Percentiles rank a stretch among this genome's conserved stretches.
Conservation (phyloP, 2,888 invertebrate species). For the Lasioglossum marginatum region DNA sequence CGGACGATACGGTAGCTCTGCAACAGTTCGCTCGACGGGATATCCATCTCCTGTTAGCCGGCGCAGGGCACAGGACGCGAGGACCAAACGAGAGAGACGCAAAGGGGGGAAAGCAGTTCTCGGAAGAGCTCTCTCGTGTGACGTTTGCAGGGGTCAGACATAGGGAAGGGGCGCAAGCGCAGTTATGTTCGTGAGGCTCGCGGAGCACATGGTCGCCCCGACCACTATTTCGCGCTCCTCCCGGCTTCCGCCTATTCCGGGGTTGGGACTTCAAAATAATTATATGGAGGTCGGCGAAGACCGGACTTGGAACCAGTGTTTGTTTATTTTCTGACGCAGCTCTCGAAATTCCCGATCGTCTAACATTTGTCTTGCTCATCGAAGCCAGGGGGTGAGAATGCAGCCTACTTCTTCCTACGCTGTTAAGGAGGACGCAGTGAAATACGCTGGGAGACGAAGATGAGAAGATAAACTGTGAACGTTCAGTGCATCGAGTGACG, state of each 20-base stretch:
- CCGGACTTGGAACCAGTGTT: not conserved
- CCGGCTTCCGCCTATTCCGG: constrained; percentile 32
- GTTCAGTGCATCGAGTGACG: constrained; percentile 31
- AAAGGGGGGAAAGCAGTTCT: constrained; percentile 55
- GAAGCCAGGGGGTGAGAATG: not conserved
- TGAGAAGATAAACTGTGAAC: constrained; percentile 7
- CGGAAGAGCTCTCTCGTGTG: constrained; percentile 48
- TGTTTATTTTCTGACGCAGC: not conserved
- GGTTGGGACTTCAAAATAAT: constrained; percentile 40
- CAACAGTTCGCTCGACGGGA: constrained; percentile 75
- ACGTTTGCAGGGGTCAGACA: constrained; percentile 78
- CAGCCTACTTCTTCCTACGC: not conserved
- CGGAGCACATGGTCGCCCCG: constrained; percentile 81
- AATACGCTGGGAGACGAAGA: not conserved
- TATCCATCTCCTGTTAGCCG: constrained; percentile 72
- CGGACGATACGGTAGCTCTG: constrained; percentile 70
- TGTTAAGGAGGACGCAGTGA: not conserved
- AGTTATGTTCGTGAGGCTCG: constrained; percentile 80
- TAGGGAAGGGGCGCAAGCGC: constrained; percentile 80
- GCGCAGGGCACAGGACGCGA: constrained; percentile 43
- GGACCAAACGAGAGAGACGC: constrained; percentile 49
- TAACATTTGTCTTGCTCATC: not conserved
- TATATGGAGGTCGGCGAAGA: not conserved
- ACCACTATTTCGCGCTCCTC: constrained; percentile 68
- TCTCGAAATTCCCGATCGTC: not conserved